phyloP scores from a whole-genome alignment of 2,888 invertebrate genomes.

The Acronicta leporina region DNA sequence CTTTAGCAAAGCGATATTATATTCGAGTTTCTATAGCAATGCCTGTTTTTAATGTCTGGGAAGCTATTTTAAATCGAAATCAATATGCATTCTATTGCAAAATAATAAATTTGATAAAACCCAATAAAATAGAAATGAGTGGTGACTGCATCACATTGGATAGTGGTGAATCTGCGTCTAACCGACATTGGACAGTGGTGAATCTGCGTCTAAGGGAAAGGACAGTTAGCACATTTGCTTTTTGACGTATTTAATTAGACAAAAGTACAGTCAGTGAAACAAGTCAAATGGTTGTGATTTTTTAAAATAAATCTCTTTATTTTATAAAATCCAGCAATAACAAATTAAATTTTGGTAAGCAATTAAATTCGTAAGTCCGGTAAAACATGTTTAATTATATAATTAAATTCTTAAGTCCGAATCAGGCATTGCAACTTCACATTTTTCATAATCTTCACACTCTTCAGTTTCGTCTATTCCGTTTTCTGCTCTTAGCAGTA shows the following conservation, averaged over 20 bases:
- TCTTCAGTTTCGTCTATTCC: constrained; percentile 18
- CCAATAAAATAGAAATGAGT: constrained; percentile 11
- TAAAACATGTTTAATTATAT: too few species aligned
- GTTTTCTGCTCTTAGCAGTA: constrained; percentile 15
- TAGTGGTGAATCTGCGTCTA: background rate
- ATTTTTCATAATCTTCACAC: constrained; percentile 17
- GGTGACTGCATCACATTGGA: constrained; percentile 11
- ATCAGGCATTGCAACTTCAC: constrained; percentile 25
- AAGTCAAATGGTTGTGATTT: background rate
- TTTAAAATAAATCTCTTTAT: constrained; percentile 1
- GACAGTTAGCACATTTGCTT: constrained; percentile 1
- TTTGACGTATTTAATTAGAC: constrained; percentile 3
- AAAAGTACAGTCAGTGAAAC: constrained; percentile 17
- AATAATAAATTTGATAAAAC: constrained; percentile 16
- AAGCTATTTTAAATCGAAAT: constrained; percentile 13
- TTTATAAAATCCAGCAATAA: background rate
- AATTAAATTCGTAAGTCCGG: constrained; percentile 20
- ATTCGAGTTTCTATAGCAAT: constrained; percentile 21
- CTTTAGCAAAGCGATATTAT: constrained; percentile 42
- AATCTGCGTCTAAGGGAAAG: background rate
- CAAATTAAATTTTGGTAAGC: constrained; percentile 8
- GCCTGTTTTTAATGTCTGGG: constrained; percentile 15
- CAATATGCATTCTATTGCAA: constrained; percentile 12
- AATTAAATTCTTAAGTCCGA: constrained; percentile 10
- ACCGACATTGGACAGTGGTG: background rate